A percentile compares a stretch with the other conserved stretches of the same genome.
These are phyloP conservation scores for Pandion haliaetus DNA, from an alignment of 2,113 vertebrate species.

Conservation along the genomic window DNA sequence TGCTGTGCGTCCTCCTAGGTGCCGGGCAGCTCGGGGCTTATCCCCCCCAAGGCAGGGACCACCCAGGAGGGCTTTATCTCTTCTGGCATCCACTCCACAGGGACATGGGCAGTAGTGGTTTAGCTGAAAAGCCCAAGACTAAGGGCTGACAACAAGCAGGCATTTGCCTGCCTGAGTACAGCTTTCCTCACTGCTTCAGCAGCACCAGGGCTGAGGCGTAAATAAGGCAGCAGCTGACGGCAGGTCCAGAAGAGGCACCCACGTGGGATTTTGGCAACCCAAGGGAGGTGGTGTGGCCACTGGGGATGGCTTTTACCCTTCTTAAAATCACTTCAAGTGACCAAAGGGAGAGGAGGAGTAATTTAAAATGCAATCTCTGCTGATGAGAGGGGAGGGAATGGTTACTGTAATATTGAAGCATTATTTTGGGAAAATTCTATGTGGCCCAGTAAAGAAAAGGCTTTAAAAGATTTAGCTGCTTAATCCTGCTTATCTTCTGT, in stretches of 20 bases:
- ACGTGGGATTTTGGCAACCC: accelerated
- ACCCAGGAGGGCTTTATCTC: background rate
- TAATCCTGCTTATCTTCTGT: slow-evolving; percentile 19
- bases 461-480: slow-evolving; percentile 10
- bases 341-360: background rate
- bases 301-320: background rate
- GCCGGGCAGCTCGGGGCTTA: accelerated
- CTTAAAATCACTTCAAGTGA: background rate
- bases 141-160: background rate
- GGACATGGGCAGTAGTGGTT: background rate
- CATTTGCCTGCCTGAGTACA: background rate
- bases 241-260: background rate
- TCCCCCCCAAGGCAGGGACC: background rate
- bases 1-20: background rate
- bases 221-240: background rate
- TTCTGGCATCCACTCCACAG: background rate
- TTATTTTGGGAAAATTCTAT: background rate
- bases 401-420: background rate
- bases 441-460: background rate
- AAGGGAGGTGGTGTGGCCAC: background rate
- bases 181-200: background rate
- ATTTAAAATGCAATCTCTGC: background rate
- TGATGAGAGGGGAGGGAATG: background rate
- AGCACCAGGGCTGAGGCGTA: background rate
- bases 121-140: background rate